Evolutionary conservation across 64 coral and sea anemone genomes (phyloP).

Genomic region (Pocillopora verrucosa): DNA sequence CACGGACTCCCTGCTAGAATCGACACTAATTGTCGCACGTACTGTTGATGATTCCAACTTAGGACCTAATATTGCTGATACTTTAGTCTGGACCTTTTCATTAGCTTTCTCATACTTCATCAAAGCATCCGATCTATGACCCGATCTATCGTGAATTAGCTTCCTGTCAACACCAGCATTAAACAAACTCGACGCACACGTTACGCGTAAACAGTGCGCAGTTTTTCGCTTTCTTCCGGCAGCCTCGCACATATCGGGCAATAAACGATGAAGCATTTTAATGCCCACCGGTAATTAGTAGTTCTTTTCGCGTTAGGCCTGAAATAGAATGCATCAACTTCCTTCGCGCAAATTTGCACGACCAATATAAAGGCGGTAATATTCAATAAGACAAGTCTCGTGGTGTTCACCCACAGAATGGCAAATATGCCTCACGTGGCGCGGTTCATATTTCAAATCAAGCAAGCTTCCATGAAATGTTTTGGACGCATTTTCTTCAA

Average conservation of each 20-base stretch:
- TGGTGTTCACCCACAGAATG: constrained; percentile 31
- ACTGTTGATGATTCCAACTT: constrained; percentile 30
- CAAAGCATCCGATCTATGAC: not conserved
- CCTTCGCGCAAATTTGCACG: constrained; percentile 7
- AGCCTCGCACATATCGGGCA: constrained; percentile 15
- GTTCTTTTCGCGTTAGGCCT: constrained; percentile 16
- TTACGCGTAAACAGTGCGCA: constrained; percentile 2
- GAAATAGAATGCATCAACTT: constrained; percentile 39
- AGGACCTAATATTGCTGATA: constrained; percentile 30
- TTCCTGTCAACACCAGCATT: constrained; percentile 34
- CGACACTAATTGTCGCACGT: not conserved
- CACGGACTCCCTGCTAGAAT: not conserved
- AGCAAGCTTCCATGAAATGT: constrained; percentile 50
- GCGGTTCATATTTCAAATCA: constrained; percentile 51
- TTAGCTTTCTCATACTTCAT: not conserved
- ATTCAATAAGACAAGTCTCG: constrained; percentile 33
- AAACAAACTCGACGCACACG: constrained; percentile 29
- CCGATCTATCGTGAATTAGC: constrained; percentile 37
- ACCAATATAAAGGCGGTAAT: constrained; percentile 27
- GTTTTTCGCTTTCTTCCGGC: constrained; percentile 23
- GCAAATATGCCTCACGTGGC: constrained; percentile 38
- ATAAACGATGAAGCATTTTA: not conserved
- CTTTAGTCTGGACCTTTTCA: constrained; percentile 15
- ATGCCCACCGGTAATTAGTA: not conserved
- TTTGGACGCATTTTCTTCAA: constrained; percentile 26